Percentiles rank a stretch among this genome's conserved stretches.
Conservation (phyloP, 2,888 invertebrate species). For the Cheilosia pagana region DNA sequence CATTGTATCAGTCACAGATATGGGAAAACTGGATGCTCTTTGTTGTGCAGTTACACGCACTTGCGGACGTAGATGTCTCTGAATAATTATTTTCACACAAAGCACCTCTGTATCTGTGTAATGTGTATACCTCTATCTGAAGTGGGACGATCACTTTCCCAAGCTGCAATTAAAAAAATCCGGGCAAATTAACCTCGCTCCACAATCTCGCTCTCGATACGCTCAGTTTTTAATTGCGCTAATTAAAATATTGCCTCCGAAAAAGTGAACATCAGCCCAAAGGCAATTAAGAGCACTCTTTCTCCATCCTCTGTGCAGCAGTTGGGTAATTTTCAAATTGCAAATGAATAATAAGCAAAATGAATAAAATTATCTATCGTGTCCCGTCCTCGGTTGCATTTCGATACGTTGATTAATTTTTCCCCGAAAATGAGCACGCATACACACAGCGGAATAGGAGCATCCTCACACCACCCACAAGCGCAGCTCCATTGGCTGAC, state of each 20-base stretch:
- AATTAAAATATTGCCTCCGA: conserved; percentile 69
- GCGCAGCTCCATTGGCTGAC: not conserved
- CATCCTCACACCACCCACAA: conserved; percentile 7
- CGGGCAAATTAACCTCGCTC: conserved; percentile 73
- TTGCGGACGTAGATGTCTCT: conserved; percentile 18
- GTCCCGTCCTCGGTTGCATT: conserved; percentile 35
- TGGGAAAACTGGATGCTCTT: conserved; percentile 57
- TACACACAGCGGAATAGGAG: not conserved
- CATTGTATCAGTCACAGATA: conserved; percentile 53
- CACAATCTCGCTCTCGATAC: conserved; percentile 72
- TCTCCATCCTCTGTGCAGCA: conserved; percentile 40
- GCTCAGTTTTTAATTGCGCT: conserved; percentile 74
- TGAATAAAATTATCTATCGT: conserved; percentile 29
- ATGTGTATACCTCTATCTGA: conserved; percentile 5
- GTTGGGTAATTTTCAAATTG: conserved; percentile 71
- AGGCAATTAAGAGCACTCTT: conserved; percentile 64
- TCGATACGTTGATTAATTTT: conserved; percentile 70
- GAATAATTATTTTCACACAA: conserved; percentile 57
- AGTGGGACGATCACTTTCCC: conserved; percentile 64
- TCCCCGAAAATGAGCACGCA: conserved; percentile 37
- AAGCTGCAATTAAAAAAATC: conserved; percentile 73
- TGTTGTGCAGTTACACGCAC: conserved; percentile 27
- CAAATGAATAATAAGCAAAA: conserved; percentile 45
- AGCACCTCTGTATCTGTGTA: conserved; percentile 2
- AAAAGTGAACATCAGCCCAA: not conserved